Evolutionary conservation across 2,797 vertebrate species (phyloP), one percentile per base, ranked within the genome.

Genomic region (Labeo calbasu): DNA sequence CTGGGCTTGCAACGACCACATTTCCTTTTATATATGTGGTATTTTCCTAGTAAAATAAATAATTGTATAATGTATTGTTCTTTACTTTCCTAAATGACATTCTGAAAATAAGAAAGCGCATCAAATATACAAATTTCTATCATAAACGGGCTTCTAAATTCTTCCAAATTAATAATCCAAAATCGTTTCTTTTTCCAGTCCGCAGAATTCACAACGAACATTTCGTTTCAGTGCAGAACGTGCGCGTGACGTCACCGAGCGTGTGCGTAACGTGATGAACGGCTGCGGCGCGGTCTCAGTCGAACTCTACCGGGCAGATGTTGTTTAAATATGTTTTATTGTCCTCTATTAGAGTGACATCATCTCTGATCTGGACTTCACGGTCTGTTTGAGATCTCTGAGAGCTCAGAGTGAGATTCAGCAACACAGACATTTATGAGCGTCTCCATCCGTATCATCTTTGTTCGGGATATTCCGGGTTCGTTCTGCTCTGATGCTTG

Each of bases 341-440:
- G 81, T 12, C 66, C 43, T 61, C 81, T 40, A 85, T 80, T 71
- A 87, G 77, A 55, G 43, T 79, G 73, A 81, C 82, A 63, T 87
- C 81, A 85, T 61, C 19, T 55, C 7, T 8, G 65, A 57, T 59
- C 28, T 59, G 12, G 11, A 63, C n/a, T 48, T 63, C 15, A 17
- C 32, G 5, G 15, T 28, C 21, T 32, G 43, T 43, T 23, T 70
- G 36, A 25, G 68, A 15, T 32, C 21, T 25, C 71, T 6, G 9
- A 82, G 43, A 66, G 48, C 25, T 32, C 57, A 75, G 19, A 8
- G 25, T 51, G 70, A 61, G 43, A 19, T 10, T 65, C 25, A 51
- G 43, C 43, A 48, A 65, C 77, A 28, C 59, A 79, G 59, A 50
- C 77, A 32, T 79, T 68, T 68, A 79, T 66, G 43, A 50, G 10